Percentiles rank a stretch among this genome's conserved stretches.
These are phyloP conservation scores for Arnoldichthys spilopterus DNA, from an alignment of 2,797 vertebrate species.

Conservation along the genomic window DNA sequence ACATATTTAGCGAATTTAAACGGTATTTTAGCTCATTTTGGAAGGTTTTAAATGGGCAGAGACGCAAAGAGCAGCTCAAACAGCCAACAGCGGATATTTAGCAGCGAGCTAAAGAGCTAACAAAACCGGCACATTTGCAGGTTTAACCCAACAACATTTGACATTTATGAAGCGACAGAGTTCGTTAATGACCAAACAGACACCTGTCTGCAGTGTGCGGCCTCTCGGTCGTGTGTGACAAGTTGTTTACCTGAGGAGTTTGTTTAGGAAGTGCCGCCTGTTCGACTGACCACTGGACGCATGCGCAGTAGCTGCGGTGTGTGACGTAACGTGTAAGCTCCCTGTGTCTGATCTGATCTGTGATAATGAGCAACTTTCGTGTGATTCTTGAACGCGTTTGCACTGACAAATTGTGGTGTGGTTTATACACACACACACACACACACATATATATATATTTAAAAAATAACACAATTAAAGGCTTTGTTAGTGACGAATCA, in stretches of 20 bases:
- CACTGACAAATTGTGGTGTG: no score
- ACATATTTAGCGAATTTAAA: not conserved
- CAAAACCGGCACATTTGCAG: not conserved
- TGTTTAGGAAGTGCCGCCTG: constrained; percentile 31
- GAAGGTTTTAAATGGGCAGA: not conserved
- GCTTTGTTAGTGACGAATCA: no score
- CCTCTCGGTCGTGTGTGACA: not conserved
- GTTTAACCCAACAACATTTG: not conserved
- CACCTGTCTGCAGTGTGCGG: not conserved
- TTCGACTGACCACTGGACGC: not conserved
- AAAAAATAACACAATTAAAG: no score
- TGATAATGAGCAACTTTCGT: no score
- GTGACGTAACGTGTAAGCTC: no score
- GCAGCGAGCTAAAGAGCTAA: not conserved
- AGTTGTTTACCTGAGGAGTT: constrained; percentile 11
- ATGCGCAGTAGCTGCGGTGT: not conserved
- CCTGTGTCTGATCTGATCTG: no score
- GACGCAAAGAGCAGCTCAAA: no score
- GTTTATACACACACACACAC: no score
- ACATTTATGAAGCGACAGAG: not conserved
- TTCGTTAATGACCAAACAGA: not conserved
- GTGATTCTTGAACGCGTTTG: no score
- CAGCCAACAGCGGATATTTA: no score
- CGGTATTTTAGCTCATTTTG: not conserved
- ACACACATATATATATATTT: no score